Conservation (phyloP, 1,140 invertebrate species). For the Solenopsis invicta region DNA sequence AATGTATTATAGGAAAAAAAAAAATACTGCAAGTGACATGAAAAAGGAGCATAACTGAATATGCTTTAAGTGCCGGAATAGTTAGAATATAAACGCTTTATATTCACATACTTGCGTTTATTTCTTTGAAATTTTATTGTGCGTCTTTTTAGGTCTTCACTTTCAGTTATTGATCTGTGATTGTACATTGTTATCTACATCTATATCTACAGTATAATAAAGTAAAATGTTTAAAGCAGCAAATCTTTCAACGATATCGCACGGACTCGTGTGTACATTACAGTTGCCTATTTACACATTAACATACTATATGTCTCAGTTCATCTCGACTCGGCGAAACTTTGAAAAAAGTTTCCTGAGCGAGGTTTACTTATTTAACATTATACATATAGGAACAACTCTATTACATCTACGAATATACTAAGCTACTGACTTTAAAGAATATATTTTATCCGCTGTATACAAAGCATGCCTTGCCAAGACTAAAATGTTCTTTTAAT, state of each 20-base stretch:
- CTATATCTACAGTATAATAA: conserved; percentile 49
- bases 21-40: background rate
- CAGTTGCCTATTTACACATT: background rate
- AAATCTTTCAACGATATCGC: background rate
- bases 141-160: conserved; percentile 9
- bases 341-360: background rate
- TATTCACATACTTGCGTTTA: conserved; percentile 21
- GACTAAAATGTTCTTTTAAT: background rate
- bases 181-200: conserved; percentile 36
- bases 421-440: background rate
- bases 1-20: conserved; percentile 40
- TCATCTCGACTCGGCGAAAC: conserved; percentile 12
- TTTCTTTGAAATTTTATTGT: conserved; percentile 5
- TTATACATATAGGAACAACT: background rate
- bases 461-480: background rate
- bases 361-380: background rate
- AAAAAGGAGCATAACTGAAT: background rate
- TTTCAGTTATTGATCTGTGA: conserved; percentile 41
- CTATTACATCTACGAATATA: background rate
- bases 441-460: background rate
- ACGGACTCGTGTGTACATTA: background rate
- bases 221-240: conserved; percentile 51
- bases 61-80: background rate
- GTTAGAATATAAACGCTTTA: conserved; percentile 20
- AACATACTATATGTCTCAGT: conserved; percentile 5